phyloP scores from a whole-genome alignment of 2,888 invertebrate genomes.

The Drosophila meridionalis region DNA sequence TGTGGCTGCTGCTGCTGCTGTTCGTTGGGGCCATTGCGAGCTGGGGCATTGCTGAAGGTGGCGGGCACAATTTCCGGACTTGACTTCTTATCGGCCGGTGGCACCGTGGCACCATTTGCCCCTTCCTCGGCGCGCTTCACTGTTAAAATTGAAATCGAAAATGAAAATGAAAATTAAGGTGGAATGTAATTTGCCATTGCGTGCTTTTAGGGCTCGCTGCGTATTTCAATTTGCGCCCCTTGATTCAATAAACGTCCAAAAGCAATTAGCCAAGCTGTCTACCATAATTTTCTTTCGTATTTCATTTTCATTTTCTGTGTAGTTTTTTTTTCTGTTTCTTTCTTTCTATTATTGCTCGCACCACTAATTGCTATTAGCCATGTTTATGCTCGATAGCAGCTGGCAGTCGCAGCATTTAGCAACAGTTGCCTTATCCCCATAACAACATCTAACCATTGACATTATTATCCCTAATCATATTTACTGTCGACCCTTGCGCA shows the following conservation, averaged over 20 bases:
- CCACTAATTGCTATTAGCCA: constrained; percentile 75
- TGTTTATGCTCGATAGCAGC: constrained; percentile 57
- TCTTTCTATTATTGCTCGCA: constrained; percentile 24
- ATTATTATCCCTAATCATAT: constrained; percentile 70
- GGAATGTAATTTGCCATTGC: constrained; percentile 55
- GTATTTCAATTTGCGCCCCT: constrained; percentile 60
- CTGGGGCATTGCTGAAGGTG: constrained; percentile 75
- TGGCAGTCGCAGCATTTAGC: constrained; percentile 18
- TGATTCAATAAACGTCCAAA: constrained; percentile 71
- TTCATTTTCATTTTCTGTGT: constrained; percentile 21
- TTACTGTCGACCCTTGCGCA: constrained; percentile 40
- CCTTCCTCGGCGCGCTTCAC: constrained; percentile 59
- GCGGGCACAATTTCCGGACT: constrained; percentile 83
- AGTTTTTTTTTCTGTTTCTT: constrained; percentile 30
- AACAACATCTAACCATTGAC: constrained; percentile 57
- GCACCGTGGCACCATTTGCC: constrained; percentile 39
- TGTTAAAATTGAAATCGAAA: constrained; percentile 41
- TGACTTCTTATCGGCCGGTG: constrained; percentile 79
- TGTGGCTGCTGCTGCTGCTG: constrained; percentile 32
- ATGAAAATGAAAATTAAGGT: constrained; percentile 45
- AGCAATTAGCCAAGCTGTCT: constrained; percentile 68
- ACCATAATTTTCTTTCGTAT: constrained; percentile 67
- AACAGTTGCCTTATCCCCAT: constrained; percentile 31
- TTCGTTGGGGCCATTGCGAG: constrained; percentile 35
- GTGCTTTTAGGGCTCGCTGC: constrained; percentile 47